phyloP scores from a whole-genome alignment of 2,888 invertebrate genomes.

The Cosmorhoe ocellata region DNA sequence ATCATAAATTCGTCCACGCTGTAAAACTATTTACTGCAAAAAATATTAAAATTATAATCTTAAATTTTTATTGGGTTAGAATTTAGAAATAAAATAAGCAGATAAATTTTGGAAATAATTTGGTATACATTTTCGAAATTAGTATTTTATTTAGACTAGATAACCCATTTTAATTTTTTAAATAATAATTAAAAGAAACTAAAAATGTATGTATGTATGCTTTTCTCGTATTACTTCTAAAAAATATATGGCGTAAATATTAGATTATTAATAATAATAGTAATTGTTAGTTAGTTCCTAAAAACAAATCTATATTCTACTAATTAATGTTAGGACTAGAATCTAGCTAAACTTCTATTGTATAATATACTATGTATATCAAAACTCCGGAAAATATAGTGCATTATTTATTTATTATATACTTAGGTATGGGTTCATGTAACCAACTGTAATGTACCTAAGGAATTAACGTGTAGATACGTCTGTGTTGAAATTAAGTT shows the following conservation, averaged over 20 bases:
- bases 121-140: neutral
- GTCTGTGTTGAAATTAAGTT: constrained; percentile 55
- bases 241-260: too few relatives aligned
- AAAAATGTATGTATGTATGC: too few relatives aligned
- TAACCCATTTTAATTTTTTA: too few relatives aligned
- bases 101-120: constrained; percentile 16
- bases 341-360: neutral
- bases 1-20: constrained; percentile 75
- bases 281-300: neutral
- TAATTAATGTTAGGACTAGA: constrained; percentile 2
- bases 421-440: constrained; percentile 18
- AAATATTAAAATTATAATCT: constrained; percentile 27
- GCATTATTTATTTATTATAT: constrained; percentile 1
- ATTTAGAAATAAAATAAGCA: constrained; percentile 23
- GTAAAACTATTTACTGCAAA: constrained; percentile 58
- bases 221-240: too few relatives aligned
- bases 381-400: constrained; percentile 55
- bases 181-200: too few relatives aligned
- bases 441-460: constrained; percentile 62
- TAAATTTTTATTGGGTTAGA: constrained; percentile 23
- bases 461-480: constrained; percentile 59
- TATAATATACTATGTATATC: constrained; percentile 53
- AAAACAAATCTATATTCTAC: neutral
- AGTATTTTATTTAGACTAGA: too few relatives aligned
- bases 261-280: too few relatives aligned